Percentiles rank a stretch among this genome's conserved stretches.
Evolutionary conservation across 2,797 vertebrate species (phyloP).

Genomic region (Melanotaenia nigrans): DNA sequence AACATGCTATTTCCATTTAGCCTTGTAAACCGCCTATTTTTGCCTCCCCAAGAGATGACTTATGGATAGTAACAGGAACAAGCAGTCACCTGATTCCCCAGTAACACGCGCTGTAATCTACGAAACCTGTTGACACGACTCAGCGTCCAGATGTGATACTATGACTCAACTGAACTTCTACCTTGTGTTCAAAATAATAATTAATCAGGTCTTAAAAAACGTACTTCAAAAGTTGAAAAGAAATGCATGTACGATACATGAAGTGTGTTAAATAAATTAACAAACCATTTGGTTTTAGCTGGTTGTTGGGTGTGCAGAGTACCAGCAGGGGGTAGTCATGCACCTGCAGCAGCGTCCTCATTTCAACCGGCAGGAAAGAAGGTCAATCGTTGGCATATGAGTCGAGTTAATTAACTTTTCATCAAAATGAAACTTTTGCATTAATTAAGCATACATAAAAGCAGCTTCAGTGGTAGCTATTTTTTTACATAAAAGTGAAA

Average conservation of each 20-base stretch:
- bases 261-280: not conserved
- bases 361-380: not conserved
- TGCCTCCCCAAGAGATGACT: not conserved
- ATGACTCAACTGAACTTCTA: not conserved
- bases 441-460: not conserved
- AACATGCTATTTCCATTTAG: not conserved
- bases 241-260: not conserved
- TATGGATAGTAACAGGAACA: not conserved
- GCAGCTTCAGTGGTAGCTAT: not conserved
- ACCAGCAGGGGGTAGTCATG: slow-evolving; percentile 61
- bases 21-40: slow-evolving; percentile 15
- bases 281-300: not conserved
- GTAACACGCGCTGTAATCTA: not conserved
- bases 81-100: slow-evolving; percentile 1
- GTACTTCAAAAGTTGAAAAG: not conserved
- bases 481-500: not conserved
- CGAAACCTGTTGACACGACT: not conserved
- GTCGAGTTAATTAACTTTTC: not conserved
- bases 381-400: not conserved
- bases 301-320: not conserved
- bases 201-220: not conserved
- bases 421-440: not conserved
- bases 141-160: not conserved
- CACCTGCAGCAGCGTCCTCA: not conserved
- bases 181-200: not conserved